phyloP scores from a whole-genome alignment of 2,888 invertebrate species.

The Cybosia mesomella region DNA sequence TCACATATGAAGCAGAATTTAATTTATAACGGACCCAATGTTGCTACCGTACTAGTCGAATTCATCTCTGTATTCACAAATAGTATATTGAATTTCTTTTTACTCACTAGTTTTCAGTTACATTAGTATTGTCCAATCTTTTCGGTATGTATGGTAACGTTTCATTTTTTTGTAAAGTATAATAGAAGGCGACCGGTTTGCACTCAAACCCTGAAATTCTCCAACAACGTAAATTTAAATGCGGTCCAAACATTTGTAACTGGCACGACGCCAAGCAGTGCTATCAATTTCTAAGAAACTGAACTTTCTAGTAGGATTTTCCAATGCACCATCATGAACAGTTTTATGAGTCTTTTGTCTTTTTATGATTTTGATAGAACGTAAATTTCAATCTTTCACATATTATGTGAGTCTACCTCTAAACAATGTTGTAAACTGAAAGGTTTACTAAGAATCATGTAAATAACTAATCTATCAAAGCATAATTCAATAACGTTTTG shows the following conservation, averaged over 20 bases:
- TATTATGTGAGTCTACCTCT: slow-evolving; percentile 24
- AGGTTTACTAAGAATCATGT: slow-evolving; percentile 14
- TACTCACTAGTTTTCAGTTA: not conserved
- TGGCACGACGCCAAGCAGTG: slow-evolving; percentile 72
- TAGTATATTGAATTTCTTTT: slow-evolving; percentile 5
- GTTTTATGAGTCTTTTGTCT: slow-evolving; percentile 56
- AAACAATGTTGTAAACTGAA: slow-evolving; percentile 21
- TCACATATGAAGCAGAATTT: slow-evolving; percentile 17
- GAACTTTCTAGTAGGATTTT: slow-evolving; percentile 66
- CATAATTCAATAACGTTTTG: slow-evolving; percentile 25
- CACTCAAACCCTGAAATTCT: slow-evolving; percentile 62
- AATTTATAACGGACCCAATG: slow-evolving; percentile 30
- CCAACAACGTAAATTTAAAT: slow-evolving; percentile 77
- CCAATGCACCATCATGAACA: slow-evolving; percentile 58
- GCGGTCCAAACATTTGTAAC: slow-evolving; percentile 68
- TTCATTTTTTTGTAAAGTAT: slow-evolving; percentile 34
- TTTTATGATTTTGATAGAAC: slow-evolving; percentile 41
- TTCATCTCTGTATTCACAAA: not conserved
- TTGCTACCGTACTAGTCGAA: slow-evolving; percentile 28
- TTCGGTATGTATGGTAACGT: slow-evolving; percentile 17
- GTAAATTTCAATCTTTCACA: slow-evolving; percentile 25
- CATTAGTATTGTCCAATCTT: slow-evolving; percentile 19
- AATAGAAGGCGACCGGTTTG: slow-evolving; percentile 37
- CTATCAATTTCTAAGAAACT: slow-evolving; percentile 78
- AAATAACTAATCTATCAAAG: slow-evolving; percentile 10